Percentiles rank a stretch among this genome's conserved stretches.
These are phyloP conservation scores for Labeo calbasu DNA, from an alignment of 2,797 vertebrate genomes.

Conservation along the genomic window DNA sequence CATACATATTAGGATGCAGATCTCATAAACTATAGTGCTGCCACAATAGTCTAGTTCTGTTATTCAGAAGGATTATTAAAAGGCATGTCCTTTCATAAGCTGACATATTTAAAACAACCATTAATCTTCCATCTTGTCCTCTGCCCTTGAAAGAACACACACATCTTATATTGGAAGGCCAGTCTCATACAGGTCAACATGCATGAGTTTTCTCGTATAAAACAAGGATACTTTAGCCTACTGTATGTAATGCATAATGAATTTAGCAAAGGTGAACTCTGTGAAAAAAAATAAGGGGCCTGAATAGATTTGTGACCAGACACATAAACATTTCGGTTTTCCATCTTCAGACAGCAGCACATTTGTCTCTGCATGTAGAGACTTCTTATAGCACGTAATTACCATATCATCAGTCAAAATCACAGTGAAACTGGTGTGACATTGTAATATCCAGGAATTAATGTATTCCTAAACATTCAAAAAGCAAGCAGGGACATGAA, in stretches of 20 bases:
- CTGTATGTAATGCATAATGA: slow-evolving; percentile 1
- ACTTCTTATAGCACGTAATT: neutral
- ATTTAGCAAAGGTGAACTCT: slow-evolving; percentile 3
- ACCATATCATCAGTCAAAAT: slow-evolving; percentile 40
- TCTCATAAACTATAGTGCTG: neutral
- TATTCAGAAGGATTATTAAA: slow-evolving; percentile 72
- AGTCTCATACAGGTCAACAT: slow-evolving; percentile 11
- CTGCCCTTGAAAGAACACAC: slow-evolving; percentile 21
- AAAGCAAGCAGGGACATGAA: slow-evolving; percentile 24
- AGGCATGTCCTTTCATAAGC: slow-evolving; percentile 74
- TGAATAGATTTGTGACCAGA: slow-evolving; percentile 1
- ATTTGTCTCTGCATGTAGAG: slow-evolving; percentile 36
- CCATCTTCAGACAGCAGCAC: slow-evolving; percentile 30
- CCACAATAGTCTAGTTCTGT: slow-evolving; percentile 15
- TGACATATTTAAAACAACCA: slow-evolving; percentile 44
- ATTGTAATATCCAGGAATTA: slow-evolving; percentile 21
- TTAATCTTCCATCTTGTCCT: slow-evolving; percentile 42
- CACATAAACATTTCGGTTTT: slow-evolving; percentile 12
- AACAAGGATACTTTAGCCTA: slow-evolving; percentile 15
- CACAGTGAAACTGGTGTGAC: slow-evolving; percentile 11
- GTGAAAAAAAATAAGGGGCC: neutral
- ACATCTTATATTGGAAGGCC: slow-evolving; percentile 3
- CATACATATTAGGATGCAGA: neutral
- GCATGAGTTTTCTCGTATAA: neutral
- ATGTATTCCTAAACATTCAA: slow-evolving; percentile 17